phyloP scores from a whole-genome alignment of 53 echinoderm and acorn worm genomes.

The Temnopleurus reevesii region DNA sequence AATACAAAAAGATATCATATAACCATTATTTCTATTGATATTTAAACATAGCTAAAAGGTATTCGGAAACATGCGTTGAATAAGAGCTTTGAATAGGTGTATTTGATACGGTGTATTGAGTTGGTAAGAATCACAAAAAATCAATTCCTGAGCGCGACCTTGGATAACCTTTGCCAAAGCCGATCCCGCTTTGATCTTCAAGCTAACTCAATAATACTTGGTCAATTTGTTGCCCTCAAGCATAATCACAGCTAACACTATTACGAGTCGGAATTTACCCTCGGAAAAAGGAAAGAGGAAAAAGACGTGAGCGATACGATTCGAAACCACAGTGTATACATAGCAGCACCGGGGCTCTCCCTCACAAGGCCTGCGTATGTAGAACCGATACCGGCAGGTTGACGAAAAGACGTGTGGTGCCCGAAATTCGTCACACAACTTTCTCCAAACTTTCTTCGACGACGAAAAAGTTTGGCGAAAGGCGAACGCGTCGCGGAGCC shows the following conservation, averaged over 20 bases:
- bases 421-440: conserved; percentile 53
- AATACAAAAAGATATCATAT: no score
- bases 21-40: no score
- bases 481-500: conserved; percentile 9
- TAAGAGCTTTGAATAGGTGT: not conserved
- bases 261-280: not conserved
- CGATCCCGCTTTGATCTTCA: not conserved
- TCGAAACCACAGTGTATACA: conserved; percentile 30
- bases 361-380: not conserved
- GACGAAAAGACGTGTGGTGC: conserved; percentile 45
- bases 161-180: conserved; percentile 24
- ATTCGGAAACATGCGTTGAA: not conserved
- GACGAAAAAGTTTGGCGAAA: conserved; percentile 14
- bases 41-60: not conserved
- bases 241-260: conserved; percentile 1
- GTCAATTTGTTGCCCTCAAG: conserved; percentile 34
- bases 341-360: not conserved
- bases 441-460: conserved; percentile 6
- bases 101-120: not conserved
- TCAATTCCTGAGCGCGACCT: conserved; percentile 6
- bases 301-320: not conserved
- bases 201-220: conserved; percentile 38
- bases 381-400: conserved; percentile 13
- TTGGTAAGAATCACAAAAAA: not conserved
- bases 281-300: not conserved